Conservation (phyloP, 2,113 vertebrate genomes). For the Platysternon megacephalum region DNA sequence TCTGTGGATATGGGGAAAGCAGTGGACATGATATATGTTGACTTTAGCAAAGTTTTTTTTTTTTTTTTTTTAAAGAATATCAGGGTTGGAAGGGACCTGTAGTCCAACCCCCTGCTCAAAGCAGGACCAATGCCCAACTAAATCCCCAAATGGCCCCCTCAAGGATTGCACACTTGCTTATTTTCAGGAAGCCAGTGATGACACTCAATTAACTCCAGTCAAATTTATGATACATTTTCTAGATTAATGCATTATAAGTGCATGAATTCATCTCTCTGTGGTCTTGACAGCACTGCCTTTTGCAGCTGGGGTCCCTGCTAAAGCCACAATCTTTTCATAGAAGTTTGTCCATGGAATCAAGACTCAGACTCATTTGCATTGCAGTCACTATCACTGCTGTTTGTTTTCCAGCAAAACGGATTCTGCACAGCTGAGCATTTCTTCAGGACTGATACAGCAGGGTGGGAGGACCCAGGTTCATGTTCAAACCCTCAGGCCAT, state of each 20-base stretch:
- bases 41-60: no score
- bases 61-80: no score
- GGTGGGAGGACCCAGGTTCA: neutral
- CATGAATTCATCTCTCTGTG: neutral
- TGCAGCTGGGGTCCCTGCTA: neutral
- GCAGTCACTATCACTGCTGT: neutral
- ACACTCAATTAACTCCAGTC: constrained; percentile 26
- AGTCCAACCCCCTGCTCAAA: no score
- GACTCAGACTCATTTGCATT: constrained; percentile 4
- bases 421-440: neutral
- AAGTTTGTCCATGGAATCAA: neutral
- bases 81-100: no score
- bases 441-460: neutral
- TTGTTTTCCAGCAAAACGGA: neutral
- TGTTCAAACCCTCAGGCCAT: neutral
- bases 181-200: constrained; percentile 15
- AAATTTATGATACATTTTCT: constrained; percentile 39
- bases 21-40: no score
- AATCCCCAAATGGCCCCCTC: no score
- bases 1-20: no score
- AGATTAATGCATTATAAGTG: neutral
- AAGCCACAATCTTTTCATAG: neutral
- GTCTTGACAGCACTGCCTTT: neutral
- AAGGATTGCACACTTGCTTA: neutral
- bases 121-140: no score